A percentile compares a stretch with the other conserved stretches of the same genome.
Evolutionary conservation across 2,888 invertebrate species (phyloP).

Genomic region (Dendrolimus pini): DNA sequence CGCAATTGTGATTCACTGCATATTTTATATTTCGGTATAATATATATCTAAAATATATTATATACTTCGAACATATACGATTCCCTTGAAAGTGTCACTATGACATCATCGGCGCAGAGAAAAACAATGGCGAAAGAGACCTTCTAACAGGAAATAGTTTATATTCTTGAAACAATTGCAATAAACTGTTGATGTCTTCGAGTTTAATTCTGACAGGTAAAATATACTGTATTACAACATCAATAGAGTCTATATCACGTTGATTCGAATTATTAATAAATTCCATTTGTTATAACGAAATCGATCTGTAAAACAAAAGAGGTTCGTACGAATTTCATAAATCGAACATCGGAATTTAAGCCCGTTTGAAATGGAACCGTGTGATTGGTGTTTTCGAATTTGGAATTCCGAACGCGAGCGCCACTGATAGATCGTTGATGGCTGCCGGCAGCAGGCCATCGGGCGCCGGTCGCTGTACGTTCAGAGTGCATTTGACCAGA

Average conservation of each 20-base stretch:
- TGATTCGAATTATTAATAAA: slow-evolving; percentile 6
- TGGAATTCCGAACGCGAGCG: slow-evolving; percentile 62
- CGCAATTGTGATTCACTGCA: slow-evolving; percentile 4
- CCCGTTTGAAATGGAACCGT: slow-evolving; percentile 43
- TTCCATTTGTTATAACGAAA: slow-evolving; percentile 27
- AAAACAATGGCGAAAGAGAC: slow-evolving; percentile 56
- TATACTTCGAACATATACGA: slow-evolving; percentile 23
- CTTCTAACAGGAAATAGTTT: slow-evolving; percentile 68
- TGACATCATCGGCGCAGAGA: slow-evolving; percentile 58
- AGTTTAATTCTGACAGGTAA: slow-evolving; percentile 12
- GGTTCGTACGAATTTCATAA: slow-evolving; percentile 57
- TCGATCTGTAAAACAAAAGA: slow-evolving; percentile 47
- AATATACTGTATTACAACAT: slow-evolving; percentile 14
- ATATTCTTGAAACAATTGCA: slow-evolving; percentile 64
- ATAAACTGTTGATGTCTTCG: slow-evolving; percentile 40
- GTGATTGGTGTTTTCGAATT: slow-evolving; percentile 66
- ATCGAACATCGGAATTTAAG: slow-evolving; percentile 43
- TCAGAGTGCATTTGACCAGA: slow-evolving; percentile 62
- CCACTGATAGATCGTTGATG: slow-evolving; percentile 68
- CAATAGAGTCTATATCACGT: slow-evolving; percentile 19
- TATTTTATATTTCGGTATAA: not conserved
- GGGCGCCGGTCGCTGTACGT: slow-evolving; percentile 37
- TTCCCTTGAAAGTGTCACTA: slow-evolving; percentile 38
- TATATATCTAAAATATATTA: slow-evolving; percentile 2
- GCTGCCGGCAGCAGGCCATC: slow-evolving; percentile 28